These are phyloP conservation scores for Urocitellus parryii DNA, from an alignment of 2,113 vertebrate genomes.

Conservation along the genomic window DNA sequence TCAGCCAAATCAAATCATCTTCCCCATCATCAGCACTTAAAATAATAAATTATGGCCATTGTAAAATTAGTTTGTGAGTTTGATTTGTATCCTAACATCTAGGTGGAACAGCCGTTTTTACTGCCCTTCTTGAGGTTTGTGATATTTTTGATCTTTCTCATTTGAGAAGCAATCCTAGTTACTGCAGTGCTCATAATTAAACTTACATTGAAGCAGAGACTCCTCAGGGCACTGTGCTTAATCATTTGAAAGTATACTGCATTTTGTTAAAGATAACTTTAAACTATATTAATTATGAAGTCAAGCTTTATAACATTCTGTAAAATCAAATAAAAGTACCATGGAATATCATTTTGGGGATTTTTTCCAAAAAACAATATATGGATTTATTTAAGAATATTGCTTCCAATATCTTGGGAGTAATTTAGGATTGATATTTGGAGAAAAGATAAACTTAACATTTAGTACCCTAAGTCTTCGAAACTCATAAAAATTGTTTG, in stretches of 20 bases:
- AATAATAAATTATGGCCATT: constrained; percentile 38
- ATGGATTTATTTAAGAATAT: neutral
- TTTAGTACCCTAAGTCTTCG: neutral
- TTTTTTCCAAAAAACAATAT: neutral
- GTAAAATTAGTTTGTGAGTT: constrained; percentile 39
- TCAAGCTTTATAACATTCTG: neutral
- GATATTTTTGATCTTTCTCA: constrained; percentile 54
- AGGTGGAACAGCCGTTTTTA: constrained; percentile 29
- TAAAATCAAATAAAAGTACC: constrained; percentile 18
- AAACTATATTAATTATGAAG: constrained; percentile 32
- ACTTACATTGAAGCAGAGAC: neutral
- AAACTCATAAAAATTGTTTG: neutral
- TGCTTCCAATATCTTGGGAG: neutral
- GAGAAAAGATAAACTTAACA: neutral
- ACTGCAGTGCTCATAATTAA: constrained; percentile 9
- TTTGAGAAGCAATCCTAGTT: constrained; percentile 41
- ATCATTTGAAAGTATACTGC: neutral
- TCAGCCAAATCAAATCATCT: neutral
- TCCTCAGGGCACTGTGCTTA: neutral
- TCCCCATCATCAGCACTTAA: neutral
- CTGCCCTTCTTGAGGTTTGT: constrained; percentile 18
- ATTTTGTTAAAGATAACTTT: constrained; percentile 40
- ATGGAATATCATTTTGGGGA: neutral
- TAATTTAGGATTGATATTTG: neutral
- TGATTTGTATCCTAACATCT: neutral